Evolutionary conservation across 2,888 invertebrate genomes (phyloP), one percentile per base, ranked within the genome.

Genomic region (Anorthoa munda): DNA sequence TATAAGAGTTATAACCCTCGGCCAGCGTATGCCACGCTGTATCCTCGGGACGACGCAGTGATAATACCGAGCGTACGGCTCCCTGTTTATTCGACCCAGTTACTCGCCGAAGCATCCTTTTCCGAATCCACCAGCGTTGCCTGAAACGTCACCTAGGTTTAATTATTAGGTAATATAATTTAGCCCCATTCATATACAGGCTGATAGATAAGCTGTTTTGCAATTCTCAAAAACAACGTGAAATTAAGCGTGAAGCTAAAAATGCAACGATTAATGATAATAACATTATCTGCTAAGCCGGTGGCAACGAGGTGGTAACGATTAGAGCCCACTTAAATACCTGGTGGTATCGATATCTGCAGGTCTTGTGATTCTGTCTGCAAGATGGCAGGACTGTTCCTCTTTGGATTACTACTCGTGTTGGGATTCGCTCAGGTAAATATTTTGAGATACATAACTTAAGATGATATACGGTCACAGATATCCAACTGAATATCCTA

Each of bases 391-490:
- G 48, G 39, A 26, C 39, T 79, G 15, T 50, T 48, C 56, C 0
- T 48, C 23, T 46, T 78, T n/a, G 68, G 74, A 23, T 53, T 73
- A 21, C 26, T 73, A 2, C 18, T 66, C 5, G 17, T 73, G 18
- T 9, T 73, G 17, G 74, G 79, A 50, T 58, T 69, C 46, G 73
- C 21, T 23, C 78, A 69, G 73, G 78, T 79, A 77, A 65, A 39
- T 11, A 58, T 2, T 31, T 58, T 58, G 58, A 31, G 4, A 18
- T 31, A 31, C 9, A 31, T 23, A 31, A 31, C 7, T 31, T 31
- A 31, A 31, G 7, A 39, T 7, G 39, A 39, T 1, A 39, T 39
- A 9, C 39, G 39, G 39, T 39, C 9, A 9, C 31, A 31, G 7
- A 31, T 2, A 7, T 31, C 31, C 31, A 2, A 31, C 39, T 39